Evolutionary conservation across 2,797 vertebrate species (phyloP).

Genomic region (Mormyrus proboscirostris): DNA sequence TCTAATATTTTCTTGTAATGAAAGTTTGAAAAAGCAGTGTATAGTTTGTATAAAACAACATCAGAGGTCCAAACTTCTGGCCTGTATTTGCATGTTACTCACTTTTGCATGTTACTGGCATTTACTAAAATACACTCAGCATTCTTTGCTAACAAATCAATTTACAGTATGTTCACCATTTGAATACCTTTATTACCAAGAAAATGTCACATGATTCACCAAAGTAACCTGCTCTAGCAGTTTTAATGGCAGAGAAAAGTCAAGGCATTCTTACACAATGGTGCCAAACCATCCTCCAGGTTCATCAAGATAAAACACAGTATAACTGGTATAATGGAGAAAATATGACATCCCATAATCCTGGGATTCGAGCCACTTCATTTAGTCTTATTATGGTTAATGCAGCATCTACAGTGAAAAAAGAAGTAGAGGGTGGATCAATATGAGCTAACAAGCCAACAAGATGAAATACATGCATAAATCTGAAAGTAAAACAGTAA

Average conservation of each 20-base stretch:
- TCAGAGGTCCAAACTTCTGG: neutral
- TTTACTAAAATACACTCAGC: neutral
- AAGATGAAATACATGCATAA: neutral
- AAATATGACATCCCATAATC: slow-evolving; percentile 2
- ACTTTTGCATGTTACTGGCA: neutral
- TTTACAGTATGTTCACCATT: neutral
- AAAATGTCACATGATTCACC: neutral
- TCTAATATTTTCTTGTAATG: neutral
- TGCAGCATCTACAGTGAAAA: neutral
- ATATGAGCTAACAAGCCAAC: neutral
- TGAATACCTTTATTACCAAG: neutral
- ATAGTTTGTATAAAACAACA: neutral
- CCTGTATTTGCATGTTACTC: neutral
- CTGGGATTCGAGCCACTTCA: neutral
- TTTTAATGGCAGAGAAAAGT: neutral
- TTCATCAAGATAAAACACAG: neutral
- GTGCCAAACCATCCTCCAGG: neutral
- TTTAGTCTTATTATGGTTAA: neutral
- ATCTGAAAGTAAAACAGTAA: neutral
- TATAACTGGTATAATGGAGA: neutral
- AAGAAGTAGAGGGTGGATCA: neutral
- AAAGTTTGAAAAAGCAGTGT: neutral
- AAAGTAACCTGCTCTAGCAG: neutral
- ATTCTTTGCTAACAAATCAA: neutral
- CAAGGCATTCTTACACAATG: neutral